phyloP scores from a whole-genome alignment of 2,113 vertebrate species.

The Pseudois nayaur region DNA sequence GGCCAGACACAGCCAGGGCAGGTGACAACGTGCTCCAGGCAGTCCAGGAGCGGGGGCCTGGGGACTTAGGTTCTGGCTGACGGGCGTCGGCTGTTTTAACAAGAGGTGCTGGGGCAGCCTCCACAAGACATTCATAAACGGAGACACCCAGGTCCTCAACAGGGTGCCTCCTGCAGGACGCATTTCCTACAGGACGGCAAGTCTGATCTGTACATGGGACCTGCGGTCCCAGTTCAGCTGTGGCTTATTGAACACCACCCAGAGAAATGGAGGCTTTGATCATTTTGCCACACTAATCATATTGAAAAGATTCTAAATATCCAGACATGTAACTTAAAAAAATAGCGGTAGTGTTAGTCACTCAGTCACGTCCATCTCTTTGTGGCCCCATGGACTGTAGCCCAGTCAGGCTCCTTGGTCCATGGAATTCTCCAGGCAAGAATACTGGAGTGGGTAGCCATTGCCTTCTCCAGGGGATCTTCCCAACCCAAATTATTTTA shows the following conservation, averaged over 20 bases:
- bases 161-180: rapidly evolving
- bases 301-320: neutral
- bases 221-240: too few species aligned
- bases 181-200: too few species aligned
- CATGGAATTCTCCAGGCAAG: neutral
- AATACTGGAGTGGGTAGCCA: neutral
- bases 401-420: neutral
- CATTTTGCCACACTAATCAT: neutral
- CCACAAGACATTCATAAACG: neutral
- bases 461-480: neutral
- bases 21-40: neutral
- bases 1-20: neutral
- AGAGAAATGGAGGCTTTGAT: neutral
- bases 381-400: neutral
- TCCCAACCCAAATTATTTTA: neutral
- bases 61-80: neutral
- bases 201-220: neutral
- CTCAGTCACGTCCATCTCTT: neutral
- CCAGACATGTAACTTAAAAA: neutral
- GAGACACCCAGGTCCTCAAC: too few species aligned
- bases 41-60: rapidly evolving
- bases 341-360: neutral
- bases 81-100: rapidly evolving
- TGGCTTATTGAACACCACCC: neutral
- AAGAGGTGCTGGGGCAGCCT: neutral